Base-by-base conservation (phyloP, 2,797 vertebrate genomes). In the Melanotaenia maccullochi region DNA sequence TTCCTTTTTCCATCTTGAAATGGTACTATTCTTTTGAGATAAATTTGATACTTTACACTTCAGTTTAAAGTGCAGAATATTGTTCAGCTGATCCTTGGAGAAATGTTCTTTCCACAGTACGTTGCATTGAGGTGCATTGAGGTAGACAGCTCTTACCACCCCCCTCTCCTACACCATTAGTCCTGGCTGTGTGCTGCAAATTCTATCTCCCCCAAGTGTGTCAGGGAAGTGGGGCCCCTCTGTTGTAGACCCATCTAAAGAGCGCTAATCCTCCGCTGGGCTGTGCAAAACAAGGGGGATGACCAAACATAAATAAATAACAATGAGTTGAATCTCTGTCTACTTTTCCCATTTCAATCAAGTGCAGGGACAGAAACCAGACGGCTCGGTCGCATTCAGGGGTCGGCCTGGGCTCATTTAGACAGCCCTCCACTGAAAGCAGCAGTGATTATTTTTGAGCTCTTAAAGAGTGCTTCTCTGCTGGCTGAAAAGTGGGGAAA, bases 331-430 rank as follows among this genome's bases (percentile, higher is more conserved):
- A 77, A 81, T 85, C 74, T 76, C 73, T 54, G 69, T 76, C 71
- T 32, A 64, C 68, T 86, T 87, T 89, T 75, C 75, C 85, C 68
- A 76, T 90, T 90, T 90, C 87, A 90, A 82, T 91, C 91, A 89
- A 87, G 75, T 69, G 78, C 25, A 13, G 64, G 71, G 92, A 94
- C 79, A 82, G 87, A 93, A 94, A 94, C 82, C 93, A 95, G 93
- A 92, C 88, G 64, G 81, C 71, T 68, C 30, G 68, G 77, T 76
- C 75, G 55, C 86, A 89, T 89, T 87, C 86, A 86, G 84, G 85
- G 93, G 92, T 93, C 89, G 76, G 74, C 68, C 83, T 70, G 56
- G 85, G 86, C 91, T 93, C 92, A 91, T 92, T 94, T 93, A 94
- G 87, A 84, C 79, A 89, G 71, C 73, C 86, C 87, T 85, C 72